Conservation (phyloP, 2,888 invertebrate species). For the Latrodectus elegans region DNA sequence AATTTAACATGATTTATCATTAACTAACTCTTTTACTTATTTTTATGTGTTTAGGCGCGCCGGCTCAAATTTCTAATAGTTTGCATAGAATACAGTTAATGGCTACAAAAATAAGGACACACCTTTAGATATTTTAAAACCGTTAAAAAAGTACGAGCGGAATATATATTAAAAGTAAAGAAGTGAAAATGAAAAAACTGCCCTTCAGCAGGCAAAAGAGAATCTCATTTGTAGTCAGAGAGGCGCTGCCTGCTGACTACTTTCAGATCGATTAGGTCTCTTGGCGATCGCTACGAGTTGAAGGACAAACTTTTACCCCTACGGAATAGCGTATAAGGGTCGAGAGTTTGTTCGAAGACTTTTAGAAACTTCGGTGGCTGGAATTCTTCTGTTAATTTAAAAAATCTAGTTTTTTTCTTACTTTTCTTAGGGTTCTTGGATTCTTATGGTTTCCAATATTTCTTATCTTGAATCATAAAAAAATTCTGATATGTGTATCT, state of each 20-base stretch:
- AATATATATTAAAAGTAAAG: not conserved
- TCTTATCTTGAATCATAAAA: too few species aligned
- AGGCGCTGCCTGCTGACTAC: not conserved
- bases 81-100: too few species aligned
- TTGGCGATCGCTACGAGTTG: slow-evolving; percentile 26
- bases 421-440: too few species aligned
- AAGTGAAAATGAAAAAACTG: slow-evolving; percentile 8
- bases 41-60: too few species aligned
- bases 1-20: too few species aligned
- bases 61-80: too few species aligned
- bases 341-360: slow-evolving; percentile 8
- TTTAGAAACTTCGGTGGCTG: not conserved
- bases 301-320: slow-evolving; percentile 60
- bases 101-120: not conserved
- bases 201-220: slow-evolving; percentile 30
- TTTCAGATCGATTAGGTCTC: slow-evolving; percentile 30
- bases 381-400: too few species aligned
- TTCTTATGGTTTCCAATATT: too few species aligned
- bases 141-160: not conserved
- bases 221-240: slow-evolving; percentile 26
- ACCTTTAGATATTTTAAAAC: not conserved
- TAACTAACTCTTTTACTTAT: too few species aligned
- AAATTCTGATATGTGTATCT: too few species aligned
- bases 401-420: too few species aligned
- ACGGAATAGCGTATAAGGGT: slow-evolving; percentile 15